Percentiles rank a stretch among this genome's conserved stretches.
These are phyloP conservation scores for Prorops nasuta DNA, from an alignment of 1,140 invertebrate genomes.

Conservation along the genomic window DNA sequence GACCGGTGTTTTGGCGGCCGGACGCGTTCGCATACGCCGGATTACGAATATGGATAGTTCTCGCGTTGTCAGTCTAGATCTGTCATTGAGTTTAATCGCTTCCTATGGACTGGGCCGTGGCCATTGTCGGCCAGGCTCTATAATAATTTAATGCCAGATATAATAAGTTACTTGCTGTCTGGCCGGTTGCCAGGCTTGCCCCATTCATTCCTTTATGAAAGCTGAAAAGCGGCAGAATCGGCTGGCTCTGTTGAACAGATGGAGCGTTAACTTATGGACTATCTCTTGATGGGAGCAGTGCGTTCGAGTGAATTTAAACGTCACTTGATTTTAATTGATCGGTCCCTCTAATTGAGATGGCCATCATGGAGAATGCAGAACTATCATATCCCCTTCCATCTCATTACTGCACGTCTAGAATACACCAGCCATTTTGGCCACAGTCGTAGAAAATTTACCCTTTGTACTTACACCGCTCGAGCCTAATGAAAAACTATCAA, in stretches of 20 bases:
- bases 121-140: constrained; percentile 50
- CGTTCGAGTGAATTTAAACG: constrained; percentile 37
- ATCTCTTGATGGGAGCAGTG: constrained; percentile 32
- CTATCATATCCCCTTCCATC: no score
- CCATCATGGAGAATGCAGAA: constrained; percentile 36
- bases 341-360: constrained; percentile 41
- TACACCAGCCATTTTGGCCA: no score
- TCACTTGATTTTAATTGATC: constrained; percentile 39
- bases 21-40: not conserved
- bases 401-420: constrained; percentile 27
- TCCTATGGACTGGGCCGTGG: constrained; percentile 53
- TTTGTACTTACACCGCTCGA: no score
- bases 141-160: constrained; percentile 58
- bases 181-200: constrained; percentile 46
- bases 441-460: no score
- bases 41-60: not conserved
- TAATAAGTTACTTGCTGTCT: constrained; percentile 58
- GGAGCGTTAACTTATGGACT: constrained; percentile 52
- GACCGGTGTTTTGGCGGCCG: not conserved
- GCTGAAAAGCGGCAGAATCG: constrained; percentile 42
- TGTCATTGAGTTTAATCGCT: constrained; percentile 54
- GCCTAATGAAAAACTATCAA: no score
- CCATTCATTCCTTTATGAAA: constrained; percentile 53
- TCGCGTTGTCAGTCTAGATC: constrained; percentile 23
- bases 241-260: constrained; percentile 34